A percentile compares a stretch with the other conserved stretches of the same genome.
Evolutionary conservation across 1,140 invertebrate species (phyloP).

Genomic region (Stegodyphus dumicola): DNA sequence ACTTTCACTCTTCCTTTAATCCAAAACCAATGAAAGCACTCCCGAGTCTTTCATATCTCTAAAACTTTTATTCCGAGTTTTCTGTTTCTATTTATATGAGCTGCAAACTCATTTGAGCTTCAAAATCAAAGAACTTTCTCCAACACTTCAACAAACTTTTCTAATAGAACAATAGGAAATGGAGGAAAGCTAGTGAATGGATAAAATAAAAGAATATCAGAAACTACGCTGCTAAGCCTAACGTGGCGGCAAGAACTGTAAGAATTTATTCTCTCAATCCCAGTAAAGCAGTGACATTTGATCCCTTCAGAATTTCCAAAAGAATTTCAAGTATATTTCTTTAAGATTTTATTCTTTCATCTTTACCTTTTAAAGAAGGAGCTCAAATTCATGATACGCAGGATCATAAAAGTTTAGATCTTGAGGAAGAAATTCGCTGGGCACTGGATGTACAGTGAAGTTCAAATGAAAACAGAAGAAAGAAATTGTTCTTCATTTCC

Average conservation of each 20-base stretch:
- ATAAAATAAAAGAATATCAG: conserved; percentile 6
- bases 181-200: not conserved
- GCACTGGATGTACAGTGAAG: not conserved
- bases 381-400: conserved; percentile 40
- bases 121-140: conserved; percentile 26
- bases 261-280: conserved; percentile 39
- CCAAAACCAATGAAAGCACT: not conserved
- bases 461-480: conserved; percentile 11
- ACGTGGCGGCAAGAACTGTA: conserved; percentile 36
- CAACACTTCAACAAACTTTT: conserved; percentile 25
- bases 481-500: not conserved
- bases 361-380: conserved; percentile 27
- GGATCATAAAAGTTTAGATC: conserved; percentile 40
- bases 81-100: conserved; percentile 25
- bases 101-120: conserved; percentile 23
- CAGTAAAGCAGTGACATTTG: conserved; percentile 34
- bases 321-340: conserved; percentile 27
- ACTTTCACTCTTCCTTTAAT: too few species aligned
- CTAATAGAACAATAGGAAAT: conserved; percentile 33
- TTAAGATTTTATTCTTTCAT: conserved; percentile 28
- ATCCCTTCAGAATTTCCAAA: conserved; percentile 36
- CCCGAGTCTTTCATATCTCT: conserved; percentile 1
- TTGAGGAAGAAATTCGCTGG: not conserved
- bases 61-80: conserved; percentile 16
- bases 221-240: conserved; percentile 29